Base-by-base conservation (phyloP, 2,888 invertebrate species). In the Caenorhabditis sinica region DNA sequence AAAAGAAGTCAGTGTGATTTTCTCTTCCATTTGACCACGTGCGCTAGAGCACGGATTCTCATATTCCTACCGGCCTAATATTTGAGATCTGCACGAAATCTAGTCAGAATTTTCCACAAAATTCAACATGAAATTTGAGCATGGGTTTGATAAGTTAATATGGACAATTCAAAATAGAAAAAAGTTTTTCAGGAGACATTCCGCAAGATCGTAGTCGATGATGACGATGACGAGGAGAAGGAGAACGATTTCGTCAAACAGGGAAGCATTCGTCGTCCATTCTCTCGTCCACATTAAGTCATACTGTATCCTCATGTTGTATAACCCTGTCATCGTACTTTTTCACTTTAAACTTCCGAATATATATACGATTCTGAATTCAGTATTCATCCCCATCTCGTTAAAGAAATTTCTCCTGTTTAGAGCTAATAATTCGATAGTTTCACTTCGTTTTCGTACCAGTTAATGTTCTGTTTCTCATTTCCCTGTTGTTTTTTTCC, bases 171-270 rank as follows among this genome's bases (percentile, higher is more conserved):
- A 51, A 30, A 23, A 25, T 43, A 17, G 20, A 68, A 61, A 17
- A 30, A 56, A 53, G 71, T 65, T 72, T 71, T 83, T 43, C 71
- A 83, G 83, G 83, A 83, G 75, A 79, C 75, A 71, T 83, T 83
- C 75, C 83, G 83, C 28, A 83, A 75, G 60, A 79, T 83, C 8
- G 71, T 83, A 28, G 77, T 79, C 9, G 53, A 51, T 25, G 30
- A 49, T 36, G 49, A 33, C 49, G 77, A 72, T 2, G 77, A 77
- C 3, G 71, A 72, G 3, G 83, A 83, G 23, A 83, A 79, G 17
- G 69, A 75, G 13, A 75, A 83, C 25, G 72, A 83, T 36, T 63
- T 69, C 8, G 49, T 69, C 23, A 75, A 71, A 28, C 75, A 71
- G 25, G 82, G 72, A 20, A 76, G 76, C 58, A 45, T 82, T 28